A percentile compares a stretch with the other conserved stretches of the same genome.
Evolutionary conservation across 1,140 invertebrate species (phyloP).

Genomic region (Procambarus clarkii): DNA sequence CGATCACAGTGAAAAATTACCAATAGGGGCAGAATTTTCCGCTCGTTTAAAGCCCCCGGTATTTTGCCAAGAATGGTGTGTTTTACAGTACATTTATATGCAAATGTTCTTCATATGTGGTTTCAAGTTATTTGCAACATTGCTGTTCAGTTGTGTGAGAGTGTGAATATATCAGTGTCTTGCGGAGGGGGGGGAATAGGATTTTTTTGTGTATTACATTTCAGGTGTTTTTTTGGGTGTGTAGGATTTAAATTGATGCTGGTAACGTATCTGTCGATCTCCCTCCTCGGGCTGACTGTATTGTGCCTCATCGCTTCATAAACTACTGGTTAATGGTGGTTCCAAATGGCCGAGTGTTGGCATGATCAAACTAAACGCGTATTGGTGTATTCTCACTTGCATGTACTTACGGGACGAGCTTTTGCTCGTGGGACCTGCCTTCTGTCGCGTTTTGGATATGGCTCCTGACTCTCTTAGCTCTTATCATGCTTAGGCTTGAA

Average conservation of each 20-base stretch:
- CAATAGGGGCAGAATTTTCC: conserved; percentile 14
- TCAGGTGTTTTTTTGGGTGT: too few species aligned
- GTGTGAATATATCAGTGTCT: background rate
- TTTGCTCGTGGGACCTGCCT: background rate
- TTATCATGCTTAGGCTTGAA: too few species aligned
- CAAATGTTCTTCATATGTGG: conserved; percentile 2
- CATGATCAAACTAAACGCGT: background rate
- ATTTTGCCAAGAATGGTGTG: background rate
- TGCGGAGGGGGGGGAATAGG: background rate
- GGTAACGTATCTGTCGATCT: too few species aligned
- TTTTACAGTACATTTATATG: conserved; percentile 22
- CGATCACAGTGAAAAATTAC: conserved; percentile 38
- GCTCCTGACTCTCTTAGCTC: too few species aligned
- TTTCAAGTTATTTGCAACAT: conserved; percentile 13
- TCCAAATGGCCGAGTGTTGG: background rate
- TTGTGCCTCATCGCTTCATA: background rate
- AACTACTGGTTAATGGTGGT: background rate
- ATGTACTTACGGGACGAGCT: background rate
- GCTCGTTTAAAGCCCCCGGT: background rate
- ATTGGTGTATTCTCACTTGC: background rate
- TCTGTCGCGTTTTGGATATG: background rate
- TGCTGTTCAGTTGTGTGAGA: background rate
- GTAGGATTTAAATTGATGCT: too few species aligned
- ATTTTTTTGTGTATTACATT: background rate
- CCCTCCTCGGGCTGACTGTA: background rate